Conservation (phyloP, 2,797 vertebrate species). For the Numenius phaeopus region DNA sequence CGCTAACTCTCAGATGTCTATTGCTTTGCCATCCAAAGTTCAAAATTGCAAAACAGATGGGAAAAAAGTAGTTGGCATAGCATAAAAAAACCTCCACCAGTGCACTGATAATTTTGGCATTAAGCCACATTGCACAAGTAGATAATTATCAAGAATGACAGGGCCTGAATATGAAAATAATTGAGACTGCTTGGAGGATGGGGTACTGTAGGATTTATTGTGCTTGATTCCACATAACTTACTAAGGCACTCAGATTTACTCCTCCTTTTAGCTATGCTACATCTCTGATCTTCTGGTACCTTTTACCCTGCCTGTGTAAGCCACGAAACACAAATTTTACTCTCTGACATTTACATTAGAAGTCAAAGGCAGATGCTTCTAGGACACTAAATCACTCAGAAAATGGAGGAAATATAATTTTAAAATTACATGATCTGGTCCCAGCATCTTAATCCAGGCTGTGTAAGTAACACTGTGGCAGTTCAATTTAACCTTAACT, state of each 20-base stretch:
- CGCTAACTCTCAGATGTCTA: neutral
- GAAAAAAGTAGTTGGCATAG: constrained; percentile 13
- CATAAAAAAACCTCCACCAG: constrained; percentile 47
- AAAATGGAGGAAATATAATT: neutral
- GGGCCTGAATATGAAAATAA: constrained; percentile 27
- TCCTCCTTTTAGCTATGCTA: neutral
- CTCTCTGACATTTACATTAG: neutral
- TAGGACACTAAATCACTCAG: neutral
- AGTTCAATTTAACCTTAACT: neutral
- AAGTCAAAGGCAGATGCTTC: neutral
- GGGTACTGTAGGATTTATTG: neutral
- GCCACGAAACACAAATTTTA: neutral
- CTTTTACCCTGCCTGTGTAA: neutral
- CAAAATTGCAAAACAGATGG: constrained; percentile 58
- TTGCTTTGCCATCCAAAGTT: constrained; percentile 2
- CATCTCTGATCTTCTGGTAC: neutral
- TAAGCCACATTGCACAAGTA: neutral
- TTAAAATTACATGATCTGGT: neutral
- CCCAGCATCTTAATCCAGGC: neutral
- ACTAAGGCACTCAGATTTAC: neutral
- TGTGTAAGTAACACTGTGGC: neutral
- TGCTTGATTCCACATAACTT: neutral
- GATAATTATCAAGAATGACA: constrained; percentile 11
- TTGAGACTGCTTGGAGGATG: constrained; percentile 5
- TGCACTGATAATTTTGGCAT: constrained; percentile 44